These are phyloP conservation scores for Balanococcus diminutus DNA, from an alignment of 2,888 invertebrate genomes.

Conservation along the genomic window DNA sequence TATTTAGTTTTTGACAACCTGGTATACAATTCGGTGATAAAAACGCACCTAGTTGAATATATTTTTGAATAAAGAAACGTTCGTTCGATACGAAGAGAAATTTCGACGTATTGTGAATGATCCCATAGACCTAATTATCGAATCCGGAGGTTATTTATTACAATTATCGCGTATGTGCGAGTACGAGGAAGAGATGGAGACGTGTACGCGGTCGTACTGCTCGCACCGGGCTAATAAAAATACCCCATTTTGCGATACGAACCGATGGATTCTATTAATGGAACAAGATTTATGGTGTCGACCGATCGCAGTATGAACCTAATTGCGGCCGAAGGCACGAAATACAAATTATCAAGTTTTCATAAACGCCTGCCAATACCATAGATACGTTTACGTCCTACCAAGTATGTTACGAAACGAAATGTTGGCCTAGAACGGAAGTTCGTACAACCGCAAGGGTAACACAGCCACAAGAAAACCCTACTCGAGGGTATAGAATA, in stretches of 20 bases:
- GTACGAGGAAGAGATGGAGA: too few species aligned
- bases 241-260: not conserved
- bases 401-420: not conserved
- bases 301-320: not conserved
- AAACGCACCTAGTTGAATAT: too few species aligned
- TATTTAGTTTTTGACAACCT: not conserved
- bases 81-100: not conserved
- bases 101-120: not conserved
- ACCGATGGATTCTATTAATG: conserved; percentile 8
- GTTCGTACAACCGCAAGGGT: not conserved
- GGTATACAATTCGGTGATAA: not conserved
- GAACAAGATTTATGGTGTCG: not conserved
- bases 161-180: not conserved
- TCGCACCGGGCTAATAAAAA: not conserved
- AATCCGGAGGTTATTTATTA: conserved; percentile 1
- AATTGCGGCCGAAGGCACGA: not conserved
- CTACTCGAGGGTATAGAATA: not conserved
- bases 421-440: not conserved
- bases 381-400: not conserved
- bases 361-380: not conserved
- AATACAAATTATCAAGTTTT: conserved; percentile 10
- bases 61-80: too few species aligned
- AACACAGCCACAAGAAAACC: not conserved
- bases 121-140: conserved; percentile 25
- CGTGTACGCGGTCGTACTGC: not conserved